These are phyloP conservation scores for Bembecia ichneumoniformis DNA, from an alignment of 2,888 invertebrate species.

Conservation along the genomic window DNA sequence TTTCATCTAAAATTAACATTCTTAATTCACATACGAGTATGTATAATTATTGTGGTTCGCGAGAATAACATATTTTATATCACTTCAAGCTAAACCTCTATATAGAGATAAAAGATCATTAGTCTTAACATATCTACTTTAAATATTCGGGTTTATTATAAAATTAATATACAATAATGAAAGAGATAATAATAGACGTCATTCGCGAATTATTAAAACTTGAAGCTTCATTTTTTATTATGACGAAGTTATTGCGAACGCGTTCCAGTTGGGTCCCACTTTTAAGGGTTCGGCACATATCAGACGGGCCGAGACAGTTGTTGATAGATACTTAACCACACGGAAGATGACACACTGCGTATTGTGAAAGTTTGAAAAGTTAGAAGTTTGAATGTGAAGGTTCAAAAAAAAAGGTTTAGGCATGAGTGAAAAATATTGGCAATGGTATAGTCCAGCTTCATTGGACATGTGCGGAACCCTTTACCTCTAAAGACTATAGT, in stretches of 20 bases:
- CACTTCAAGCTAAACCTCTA: constrained; percentile 46
- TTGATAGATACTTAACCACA: too few relatives aligned
- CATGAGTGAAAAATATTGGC: too few relatives aligned
- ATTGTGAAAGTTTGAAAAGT: too few relatives aligned
- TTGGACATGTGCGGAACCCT: too few relatives aligned
- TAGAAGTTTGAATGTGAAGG: too few relatives aligned
- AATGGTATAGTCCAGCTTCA: background rate
- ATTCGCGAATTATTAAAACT: background rate
- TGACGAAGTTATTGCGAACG: constrained; percentile 17
- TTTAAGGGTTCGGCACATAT: constrained; percentile 7
- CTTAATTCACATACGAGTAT: constrained; percentile 15
- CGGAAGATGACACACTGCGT: too few relatives aligned
- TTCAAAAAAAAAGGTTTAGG: too few relatives aligned
- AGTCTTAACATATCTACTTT: constrained; percentile 34
- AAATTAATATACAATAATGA: background rate
- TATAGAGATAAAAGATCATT: constrained; percentile 35
- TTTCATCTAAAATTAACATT: constrained; percentile 36
- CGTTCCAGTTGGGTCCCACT: constrained; percentile 55
- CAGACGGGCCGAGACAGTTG: too few relatives aligned
- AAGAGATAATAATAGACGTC: background rate
- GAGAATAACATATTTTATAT: constrained; percentile 44
- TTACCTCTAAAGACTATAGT: constrained; percentile 29
- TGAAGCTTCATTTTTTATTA: background rate
- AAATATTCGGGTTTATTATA: constrained; percentile 30
- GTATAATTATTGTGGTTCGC: constrained; percentile 26